Evolutionary conservation across 1,140 invertebrate species (phyloP), one percentile per base, ranked within the genome.

Genomic region (Caenorhabditis elegans): DNA sequence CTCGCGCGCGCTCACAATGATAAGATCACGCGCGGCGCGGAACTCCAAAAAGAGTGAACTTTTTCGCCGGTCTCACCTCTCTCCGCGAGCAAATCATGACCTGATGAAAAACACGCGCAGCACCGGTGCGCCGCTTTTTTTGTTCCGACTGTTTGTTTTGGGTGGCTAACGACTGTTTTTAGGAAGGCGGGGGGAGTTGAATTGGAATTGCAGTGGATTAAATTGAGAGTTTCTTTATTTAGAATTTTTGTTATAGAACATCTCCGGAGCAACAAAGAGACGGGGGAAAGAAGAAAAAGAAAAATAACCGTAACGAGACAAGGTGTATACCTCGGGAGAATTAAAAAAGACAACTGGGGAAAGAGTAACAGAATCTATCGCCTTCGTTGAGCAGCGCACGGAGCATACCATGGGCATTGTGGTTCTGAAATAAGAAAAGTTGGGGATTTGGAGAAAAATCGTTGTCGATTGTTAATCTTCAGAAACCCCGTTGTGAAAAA

Each of bases 31-130:
- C 60, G 60, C 34, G 5, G 34, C n/a, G n/a, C 26, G 1, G 11
- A 3, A 19, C 60, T n/a, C 60, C 19, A 70, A 70, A 39, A 70
- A 39, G 60, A 70, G 60, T n/a, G n/a, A n/a, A n/a, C n/a, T n/a
- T n/a, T n/a, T n/a, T n/a, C n/a, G n/a, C n/a, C n/a, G n/a, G n/a
- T n/a, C n/a, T n/a, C n/a, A n/a, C n/a, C n/a, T n/a, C n/a, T n/a
- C n/a, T n/a, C n/a, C n/a, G n/a, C 34, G 60, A 70, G 34, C 53
- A 60, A 60, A 70, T 70, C 60, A 70, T 70, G 60, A 70, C 60
- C 22, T 39, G 34, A 70, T 70, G 60, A 70, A 70, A 70, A 70
- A 70, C 60, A 70, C 60, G 60, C 60, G n/a, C 60, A 13, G 39
- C 15, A 19, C 60, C 26, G 31, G 17, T 34, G 6, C 17, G 10